Evolutionary conservation across 2,797 vertebrate species (phyloP).

Genomic region (Mus minutoides): DNA sequence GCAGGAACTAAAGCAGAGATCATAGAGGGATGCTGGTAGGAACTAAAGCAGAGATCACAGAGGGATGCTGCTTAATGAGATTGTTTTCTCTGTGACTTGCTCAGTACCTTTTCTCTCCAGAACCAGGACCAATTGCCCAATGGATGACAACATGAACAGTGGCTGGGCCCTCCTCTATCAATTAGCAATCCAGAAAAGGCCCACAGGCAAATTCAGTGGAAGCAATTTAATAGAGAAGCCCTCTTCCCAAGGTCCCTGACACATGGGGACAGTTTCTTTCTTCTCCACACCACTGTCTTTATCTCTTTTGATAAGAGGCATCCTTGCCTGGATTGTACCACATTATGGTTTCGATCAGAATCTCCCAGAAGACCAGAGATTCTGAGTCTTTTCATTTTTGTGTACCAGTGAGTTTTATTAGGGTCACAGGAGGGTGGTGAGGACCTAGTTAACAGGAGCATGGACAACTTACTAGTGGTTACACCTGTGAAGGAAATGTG

Average conservation of each 20-base stretch:
- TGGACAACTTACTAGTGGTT: too few relatives aligned
- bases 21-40: too few relatives aligned
- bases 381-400: background rate
- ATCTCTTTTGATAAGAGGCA: background rate
- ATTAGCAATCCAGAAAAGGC: background rate
- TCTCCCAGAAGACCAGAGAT: background rate
- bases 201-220: background rate
- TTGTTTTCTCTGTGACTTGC: background rate
- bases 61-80: background rate
- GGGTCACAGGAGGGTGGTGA: background rate
- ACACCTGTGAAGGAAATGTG: background rate
- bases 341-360: background rate
- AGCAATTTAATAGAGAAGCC: background rate
- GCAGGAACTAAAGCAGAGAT: background rate
- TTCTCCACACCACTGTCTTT: background rate
- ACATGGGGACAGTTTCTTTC: background rate
- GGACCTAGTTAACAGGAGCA: background rate
- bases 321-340: background rate
- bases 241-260: background rate
- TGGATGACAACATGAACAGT: too few relatives aligned
- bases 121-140: background rate
- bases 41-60: background rate
- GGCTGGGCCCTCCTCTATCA: background rate
- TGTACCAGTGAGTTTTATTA: background rate
- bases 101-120: too few relatives aligned